Base-by-base conservation (phyloP, 2,888 invertebrate species). In the Agonopterix subpropinquella region DNA sequence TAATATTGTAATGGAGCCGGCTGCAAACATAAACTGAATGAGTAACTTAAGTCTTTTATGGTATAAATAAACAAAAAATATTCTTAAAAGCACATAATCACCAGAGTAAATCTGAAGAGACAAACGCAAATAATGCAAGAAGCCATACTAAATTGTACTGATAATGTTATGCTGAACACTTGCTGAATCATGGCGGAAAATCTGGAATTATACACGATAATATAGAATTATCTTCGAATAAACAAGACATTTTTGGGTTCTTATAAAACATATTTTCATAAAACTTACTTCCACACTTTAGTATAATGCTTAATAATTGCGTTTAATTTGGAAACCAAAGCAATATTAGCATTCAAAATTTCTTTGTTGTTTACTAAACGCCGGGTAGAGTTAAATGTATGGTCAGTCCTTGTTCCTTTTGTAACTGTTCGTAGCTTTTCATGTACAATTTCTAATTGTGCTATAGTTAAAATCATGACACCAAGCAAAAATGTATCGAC, bases 71-170 rank as follows among this genome's bases (percentile, higher is more conserved):
- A 15, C 11, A 41, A n/a, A 11, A 13, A n/a, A 41, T 39, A n/a
- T n/a, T n/a, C n/a, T n/a, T n/a, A n/a, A n/a, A n/a, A n/a, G n/a
- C n/a, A n/a, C n/a, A 39, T 39, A 37, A 18, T 18, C 61, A 82
- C 84, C 69, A 80, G 53, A 4, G 78, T 81, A 55, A 82, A 80
- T 56, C 80, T 67, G 54, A 77, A 75, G 5, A 81, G 62, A 37
- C 77, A 77, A 47, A 79, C 68, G 53, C 84, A 84, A 52, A 83
- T 74, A 11, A 79, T 68, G 48, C 68, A 70, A 1, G 81, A 79
- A 2, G 77, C 70, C 61, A 77, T 60, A 45, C 72, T 59, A 37
- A 82, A 77, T 54, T 81, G 82, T 8, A 70, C 53, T 54, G 84
- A 79, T 37, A 82, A 36, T 1, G 73, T 64, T 1, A 65, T 35